phyloP scores from a whole-genome alignment of 2,888 invertebrate species.

The Eugnorisma glareosa region DNA sequence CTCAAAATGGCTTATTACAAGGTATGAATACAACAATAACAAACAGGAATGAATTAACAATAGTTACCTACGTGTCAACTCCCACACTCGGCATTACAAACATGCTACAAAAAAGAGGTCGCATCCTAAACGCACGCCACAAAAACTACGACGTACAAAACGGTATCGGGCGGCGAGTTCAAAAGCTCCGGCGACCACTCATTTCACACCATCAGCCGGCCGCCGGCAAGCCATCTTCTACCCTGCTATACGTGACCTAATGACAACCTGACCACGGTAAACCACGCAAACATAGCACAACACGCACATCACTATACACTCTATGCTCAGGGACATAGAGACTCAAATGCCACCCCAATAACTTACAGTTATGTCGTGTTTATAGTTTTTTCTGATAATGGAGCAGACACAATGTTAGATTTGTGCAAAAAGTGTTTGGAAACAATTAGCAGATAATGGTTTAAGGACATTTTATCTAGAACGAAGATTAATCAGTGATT shows the following conservation, averaged over 20 bases:
- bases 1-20: slow-evolving; percentile 70
- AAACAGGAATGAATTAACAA: slow-evolving; percentile 87
- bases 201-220: slow-evolving; percentile 87
- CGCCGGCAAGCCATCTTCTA: slow-evolving; percentile 73
- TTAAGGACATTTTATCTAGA: slow-evolving; percentile 39
- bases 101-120: slow-evolving; percentile 87
- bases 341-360: slow-evolving; percentile 22
- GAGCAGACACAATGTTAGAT: slow-evolving; percentile 74
- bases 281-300: slow-evolving; percentile 65
- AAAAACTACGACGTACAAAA: slow-evolving; percentile 86
- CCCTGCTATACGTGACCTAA: slow-evolving; percentile 85
- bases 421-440: slow-evolving; percentile 79
- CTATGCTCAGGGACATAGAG: slow-evolving; percentile 62
- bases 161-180: slow-evolving; percentile 86
- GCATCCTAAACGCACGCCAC: slow-evolving; percentile 86
- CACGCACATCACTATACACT: slow-evolving; percentile 64
- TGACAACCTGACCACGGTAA: slow-evolving; percentile 77
- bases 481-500: slow-evolving; percentile 30
- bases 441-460: slow-evolving; percentile 77
- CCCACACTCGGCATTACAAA: slow-evolving; percentile 90
- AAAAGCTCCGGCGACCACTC: slow-evolving; percentile 83
- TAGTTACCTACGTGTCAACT: slow-evolving; percentile 89
- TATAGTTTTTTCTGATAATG: slow-evolving; percentile 66
- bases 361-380: slow-evolving; percentile 52
- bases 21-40: slow-evolving; percentile 83